Percentiles rank a stretch among this genome's conserved stretches.
phyloP scores from a whole-genome alignment of 2,113 vertebrate species.

The Ciconia stormi region DNA sequence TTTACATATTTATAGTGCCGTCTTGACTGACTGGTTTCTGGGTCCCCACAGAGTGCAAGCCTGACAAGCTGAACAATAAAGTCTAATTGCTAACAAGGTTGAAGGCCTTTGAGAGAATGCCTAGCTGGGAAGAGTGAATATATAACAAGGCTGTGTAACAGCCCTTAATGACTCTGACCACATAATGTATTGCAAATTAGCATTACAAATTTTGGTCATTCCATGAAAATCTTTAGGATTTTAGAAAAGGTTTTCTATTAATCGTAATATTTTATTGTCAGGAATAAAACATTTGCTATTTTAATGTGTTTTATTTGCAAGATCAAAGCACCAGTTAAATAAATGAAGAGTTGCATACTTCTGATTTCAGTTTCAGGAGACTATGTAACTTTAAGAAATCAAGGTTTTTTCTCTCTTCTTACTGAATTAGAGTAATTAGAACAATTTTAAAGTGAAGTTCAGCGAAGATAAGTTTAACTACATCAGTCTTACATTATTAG shows the following conservation, averaged over 20 bases:
- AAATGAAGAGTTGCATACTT: not conserved
- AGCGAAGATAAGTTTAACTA: not conserved
- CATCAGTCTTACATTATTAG: not conserved
- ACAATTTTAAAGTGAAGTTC: not conserved
- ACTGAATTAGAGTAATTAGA: not conserved
- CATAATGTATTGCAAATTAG: not conserved
- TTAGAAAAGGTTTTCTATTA: not conserved
- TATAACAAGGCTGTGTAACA: not conserved
- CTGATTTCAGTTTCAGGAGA: not conserved
- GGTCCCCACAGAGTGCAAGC: not conserved
- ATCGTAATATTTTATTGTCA: not conserved
- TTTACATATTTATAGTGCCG: not conserved
- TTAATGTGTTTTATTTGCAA: not conserved
- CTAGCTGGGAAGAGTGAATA: not conserved
- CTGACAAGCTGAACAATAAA: conserved; percentile 5
- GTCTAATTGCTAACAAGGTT: not conserved
- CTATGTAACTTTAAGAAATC: not conserved
- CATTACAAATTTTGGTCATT: not conserved
- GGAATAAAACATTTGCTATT: not conserved
- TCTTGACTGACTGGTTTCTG: conserved; percentile 11
- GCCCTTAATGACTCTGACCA: not conserved
- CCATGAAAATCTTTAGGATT: not conserved
- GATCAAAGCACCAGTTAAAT: not conserved
- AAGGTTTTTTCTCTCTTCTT: not conserved
- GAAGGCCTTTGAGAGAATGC: not conserved